Base-by-base conservation (phyloP, 2,797 vertebrate species). In the Carapus acus region DNA sequence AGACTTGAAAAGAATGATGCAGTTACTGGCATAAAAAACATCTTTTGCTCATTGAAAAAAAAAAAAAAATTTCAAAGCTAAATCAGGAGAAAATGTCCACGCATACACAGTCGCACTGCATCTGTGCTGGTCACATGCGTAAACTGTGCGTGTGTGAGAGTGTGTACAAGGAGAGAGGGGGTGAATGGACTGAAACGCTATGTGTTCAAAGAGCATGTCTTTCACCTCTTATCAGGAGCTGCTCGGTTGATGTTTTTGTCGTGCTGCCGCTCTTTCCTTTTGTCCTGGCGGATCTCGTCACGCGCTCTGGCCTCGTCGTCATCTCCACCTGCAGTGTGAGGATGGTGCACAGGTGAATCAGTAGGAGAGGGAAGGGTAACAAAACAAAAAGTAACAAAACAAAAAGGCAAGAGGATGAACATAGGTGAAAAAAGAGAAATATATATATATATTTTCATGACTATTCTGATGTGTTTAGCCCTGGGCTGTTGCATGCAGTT, bases 191-290 rank as follows among this genome's bases (percentile, higher is more conserved):
- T 68, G 47, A 57, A 55, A 42, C 69, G 64, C 23, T 8, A 51
- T 55, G 61, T 57, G 53, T 76, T 71, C 55, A 61, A 67, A 76
- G 68, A 71, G 73, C 39, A 40, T 73, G 71, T 75, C 61, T 74
- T 55, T 65, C 67, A 97, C 96, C 96, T 94, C 85, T 97, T 99
- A 83, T 98, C 94, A 40, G 94, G 94, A 48, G 94, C 94, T 36
- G 94, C 93, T 65, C 94, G 88, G 78, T 92, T 92, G 72, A 99
- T 92, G 81, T 98, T 98, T 49, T 93, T 87, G 80, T 98, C 94
- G 15, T 98, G 94, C 81, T 97, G 94, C 48, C 96, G 88, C 69
- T 96, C 94, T 83, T 94, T 97, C 74, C 92, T 88, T 55, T 93
- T 87, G 67, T 94, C 94, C 6, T 95, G 91, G 65, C 94, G 89